A percentile compares a stretch with the other conserved stretches of the same genome.
Evolutionary conservation across 37 sponge, comb jelly and placozoan species (phyloP).

Genomic region (Amphimedon queenslandica): DNA sequence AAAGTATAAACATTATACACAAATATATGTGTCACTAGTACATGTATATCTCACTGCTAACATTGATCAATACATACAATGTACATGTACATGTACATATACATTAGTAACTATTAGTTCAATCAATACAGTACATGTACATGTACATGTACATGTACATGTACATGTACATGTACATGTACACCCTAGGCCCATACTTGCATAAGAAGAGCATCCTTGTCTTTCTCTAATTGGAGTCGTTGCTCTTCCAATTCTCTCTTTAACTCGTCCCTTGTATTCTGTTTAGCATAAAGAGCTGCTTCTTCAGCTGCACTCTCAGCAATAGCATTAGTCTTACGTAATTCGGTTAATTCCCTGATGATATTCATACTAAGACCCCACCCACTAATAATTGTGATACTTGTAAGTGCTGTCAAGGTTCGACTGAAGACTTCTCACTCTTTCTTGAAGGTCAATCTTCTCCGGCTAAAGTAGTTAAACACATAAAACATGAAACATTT

Average conservation of each 20-base stretch:
- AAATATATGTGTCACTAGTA: no score
- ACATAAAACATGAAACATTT: background rate
- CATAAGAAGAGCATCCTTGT: slow-evolving; percentile 62
- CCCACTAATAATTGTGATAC: slow-evolving; percentile 15
- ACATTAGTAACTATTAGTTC: no score
- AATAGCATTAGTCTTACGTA: slow-evolving; percentile 77
- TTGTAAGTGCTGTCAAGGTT: slow-evolving; percentile 84
- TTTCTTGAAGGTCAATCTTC: slow-evolving; percentile 55
- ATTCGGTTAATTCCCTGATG: slow-evolving; percentile 78
- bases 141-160: no score
- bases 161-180: no score
- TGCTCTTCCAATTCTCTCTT: slow-evolving; percentile 52
- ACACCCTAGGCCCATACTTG: no score
- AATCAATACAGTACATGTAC: no score
- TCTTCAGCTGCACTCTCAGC: slow-evolving; percentile 69
- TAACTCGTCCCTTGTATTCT: slow-evolving; percentile 61
- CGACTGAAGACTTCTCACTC: slow-evolving; percentile 60
- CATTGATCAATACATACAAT: no score
- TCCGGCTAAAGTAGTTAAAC: slow-evolving; percentile 40
- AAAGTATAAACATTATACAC: no score
- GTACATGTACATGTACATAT: no score
- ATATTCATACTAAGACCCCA: slow-evolving; percentile 11
- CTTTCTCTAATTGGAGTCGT: slow-evolving; percentile 32
- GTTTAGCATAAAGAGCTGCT: slow-evolving; percentile 70
- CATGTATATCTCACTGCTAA: no score